phyloP scores from a whole-genome alignment of 2,888 invertebrate genomes.

The Monopis laevigella region DNA sequence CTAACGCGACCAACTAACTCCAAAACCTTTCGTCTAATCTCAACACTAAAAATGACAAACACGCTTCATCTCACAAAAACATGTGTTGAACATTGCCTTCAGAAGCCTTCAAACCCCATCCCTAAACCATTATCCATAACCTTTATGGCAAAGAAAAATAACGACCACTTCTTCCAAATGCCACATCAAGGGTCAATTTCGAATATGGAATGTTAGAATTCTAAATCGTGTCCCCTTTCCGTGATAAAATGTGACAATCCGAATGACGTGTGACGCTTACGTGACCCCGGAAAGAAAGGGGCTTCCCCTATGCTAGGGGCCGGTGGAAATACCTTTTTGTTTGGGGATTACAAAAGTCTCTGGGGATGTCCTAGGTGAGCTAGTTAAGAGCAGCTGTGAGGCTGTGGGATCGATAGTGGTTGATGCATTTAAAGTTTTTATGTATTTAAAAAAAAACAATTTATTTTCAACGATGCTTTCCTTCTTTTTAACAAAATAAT shows the following conservation, averaged over 20 bases:
- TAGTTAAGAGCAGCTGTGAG: slow-evolving; percentile 22
- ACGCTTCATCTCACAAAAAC: slow-evolving; percentile 27
- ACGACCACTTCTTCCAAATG: slow-evolving; percentile 41
- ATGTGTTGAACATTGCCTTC: slow-evolving; percentile 42
- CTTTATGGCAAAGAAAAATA: slow-evolving; percentile 57
- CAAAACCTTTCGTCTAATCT: no score
- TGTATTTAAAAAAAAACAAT: no score
- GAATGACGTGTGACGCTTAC: slow-evolving; percentile 63
- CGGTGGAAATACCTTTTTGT: slow-evolving; percentile 19
- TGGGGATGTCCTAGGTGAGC: slow-evolving; percentile 28
- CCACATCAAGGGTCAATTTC: slow-evolving; percentile 38
- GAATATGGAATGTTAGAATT: slow-evolving; percentile 21
- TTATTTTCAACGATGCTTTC: no score
- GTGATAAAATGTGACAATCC: slow-evolving; percentile 64
- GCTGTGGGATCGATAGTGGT: background rate
- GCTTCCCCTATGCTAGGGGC: slow-evolving; percentile 25
- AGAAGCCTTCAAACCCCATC: slow-evolving; percentile 43
- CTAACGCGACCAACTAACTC: no score
- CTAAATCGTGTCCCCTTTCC: slow-evolving; percentile 18
- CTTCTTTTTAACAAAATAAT: no score
- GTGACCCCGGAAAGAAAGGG: slow-evolving; percentile 37
- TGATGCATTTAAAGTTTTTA: background rate
- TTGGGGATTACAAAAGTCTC: slow-evolving; percentile 40
- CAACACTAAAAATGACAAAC: slow-evolving; percentile 8
- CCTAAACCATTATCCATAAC: slow-evolving; percentile 52